Percentiles rank a stretch among this genome's conserved stretches.
Evolutionary conservation across 2,113 vertebrate species (phyloP).

Genomic region (Delphinus delphis): DNA sequence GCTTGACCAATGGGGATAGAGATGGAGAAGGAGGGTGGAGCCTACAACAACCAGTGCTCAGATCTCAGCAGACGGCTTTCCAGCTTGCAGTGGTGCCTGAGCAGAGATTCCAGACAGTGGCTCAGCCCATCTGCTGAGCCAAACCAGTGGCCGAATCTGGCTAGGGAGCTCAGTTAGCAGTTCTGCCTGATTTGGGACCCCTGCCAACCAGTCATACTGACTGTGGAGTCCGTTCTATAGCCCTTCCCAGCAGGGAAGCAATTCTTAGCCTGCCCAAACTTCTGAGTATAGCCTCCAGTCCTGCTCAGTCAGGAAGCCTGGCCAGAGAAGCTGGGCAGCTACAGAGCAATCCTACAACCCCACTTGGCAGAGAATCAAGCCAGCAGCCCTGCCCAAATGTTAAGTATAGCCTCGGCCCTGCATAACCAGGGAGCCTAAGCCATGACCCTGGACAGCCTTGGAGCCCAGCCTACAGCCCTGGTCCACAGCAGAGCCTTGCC

Average conservation of each 20-base stretch:
- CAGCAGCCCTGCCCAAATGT: neutral
- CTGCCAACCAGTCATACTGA: neutral
- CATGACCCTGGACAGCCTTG: neutral
- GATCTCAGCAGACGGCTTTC: neutral
- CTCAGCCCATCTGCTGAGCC: neutral
- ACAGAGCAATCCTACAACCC: neutral
- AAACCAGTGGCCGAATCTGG: neutral
- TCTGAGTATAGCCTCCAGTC: neutral
- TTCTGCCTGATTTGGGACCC: neutral
- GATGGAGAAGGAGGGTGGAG: neutral
- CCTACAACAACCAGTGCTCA: neutral
- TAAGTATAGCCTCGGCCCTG: neutral
- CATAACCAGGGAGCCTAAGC: neutral
- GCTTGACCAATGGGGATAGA: neutral
- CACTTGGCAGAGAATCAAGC: neutral
- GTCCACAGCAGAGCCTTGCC: neutral
- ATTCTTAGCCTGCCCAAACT: neutral
- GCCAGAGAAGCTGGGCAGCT: neutral
- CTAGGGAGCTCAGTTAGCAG: neutral
- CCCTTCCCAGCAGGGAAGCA: neutral
- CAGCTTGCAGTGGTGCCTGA: neutral
- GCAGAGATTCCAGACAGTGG: neutral
- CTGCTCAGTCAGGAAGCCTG: neutral
- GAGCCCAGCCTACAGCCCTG: neutral
- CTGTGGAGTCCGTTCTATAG: neutral